These are phyloP conservation scores for Apamea crenata DNA, from an alignment of 2,888 invertebrate genomes.

Conservation along the genomic window DNA sequence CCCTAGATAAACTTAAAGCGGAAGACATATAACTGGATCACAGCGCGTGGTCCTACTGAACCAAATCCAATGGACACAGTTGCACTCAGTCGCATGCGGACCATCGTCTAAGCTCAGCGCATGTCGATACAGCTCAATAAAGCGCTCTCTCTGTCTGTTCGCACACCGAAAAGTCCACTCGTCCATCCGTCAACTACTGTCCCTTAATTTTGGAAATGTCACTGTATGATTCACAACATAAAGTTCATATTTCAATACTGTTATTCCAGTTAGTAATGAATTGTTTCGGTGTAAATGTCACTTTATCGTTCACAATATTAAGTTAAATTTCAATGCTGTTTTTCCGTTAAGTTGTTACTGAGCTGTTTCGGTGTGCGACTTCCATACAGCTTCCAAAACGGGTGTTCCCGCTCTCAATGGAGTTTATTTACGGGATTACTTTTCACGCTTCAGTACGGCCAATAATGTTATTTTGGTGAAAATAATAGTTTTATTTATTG, in stretches of 20 bases:
- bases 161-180: not conserved
- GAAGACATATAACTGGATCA: not conserved
- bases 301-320: fast-evolving
- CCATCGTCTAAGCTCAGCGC: not conserved
- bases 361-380: not conserved
- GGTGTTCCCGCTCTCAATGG: slow-evolving; percentile 26
- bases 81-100: not conserved
- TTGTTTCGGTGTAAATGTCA: not conserved
- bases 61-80: not conserved
- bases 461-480: not conserved
- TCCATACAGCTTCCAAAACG: slow-evolving; percentile 9
- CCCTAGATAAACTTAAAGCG: not conserved
- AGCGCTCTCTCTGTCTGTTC: not conserved
- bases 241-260: slow-evolving; percentile 1
- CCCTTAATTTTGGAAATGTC: slow-evolving; percentile 4
- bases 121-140: not conserved
- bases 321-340: slow-evolving; percentile 1
- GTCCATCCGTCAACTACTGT: not conserved
- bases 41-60: not conserved
- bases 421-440: slow-evolving; percentile 12
- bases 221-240: not conserved
- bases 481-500: not conserved
- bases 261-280: not conserved
- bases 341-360: not conserved
- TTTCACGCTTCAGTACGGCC: not conserved